phyloP scores from a whole-genome alignment of 2,113 vertebrate species.

The Lathamus discolor region DNA sequence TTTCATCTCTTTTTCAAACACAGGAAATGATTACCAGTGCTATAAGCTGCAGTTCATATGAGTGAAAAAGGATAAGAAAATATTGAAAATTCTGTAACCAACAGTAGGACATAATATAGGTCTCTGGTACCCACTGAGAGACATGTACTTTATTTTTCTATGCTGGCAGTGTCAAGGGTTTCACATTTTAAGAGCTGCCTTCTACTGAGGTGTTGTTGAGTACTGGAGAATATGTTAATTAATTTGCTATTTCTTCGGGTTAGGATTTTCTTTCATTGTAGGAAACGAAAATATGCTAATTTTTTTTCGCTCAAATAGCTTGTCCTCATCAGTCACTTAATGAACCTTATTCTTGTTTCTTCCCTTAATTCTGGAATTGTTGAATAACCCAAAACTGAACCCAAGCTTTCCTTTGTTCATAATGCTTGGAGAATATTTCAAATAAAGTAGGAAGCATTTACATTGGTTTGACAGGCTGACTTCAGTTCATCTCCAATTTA shows the following conservation, averaged over 20 bases:
- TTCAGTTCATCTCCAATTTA: not conserved
- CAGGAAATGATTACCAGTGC: conserved; percentile 87
- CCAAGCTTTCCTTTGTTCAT: not conserved
- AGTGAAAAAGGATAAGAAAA: conserved; percentile 85
- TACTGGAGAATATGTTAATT: conserved; percentile 55
- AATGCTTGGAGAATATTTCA: not conserved
- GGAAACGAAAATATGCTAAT: conserved; percentile 13
- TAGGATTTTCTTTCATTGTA: conserved; percentile 32
- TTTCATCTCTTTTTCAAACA: conserved; percentile 95
- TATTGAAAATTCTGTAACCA: conserved; percentile 85
- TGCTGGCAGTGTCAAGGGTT: conserved; percentile 73
- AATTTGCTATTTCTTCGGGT: conserved; percentile 45
- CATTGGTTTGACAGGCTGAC: not conserved
- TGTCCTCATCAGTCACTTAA: not conserved
- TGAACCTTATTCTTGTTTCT: not conserved
- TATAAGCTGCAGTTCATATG: conserved; percentile 84
- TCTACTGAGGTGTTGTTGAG: conserved; percentile 52
- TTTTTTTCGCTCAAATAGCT: not conserved
- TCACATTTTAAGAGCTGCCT: conserved; percentile 67
- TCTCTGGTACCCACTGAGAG: conserved; percentile 73
- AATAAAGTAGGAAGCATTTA: not conserved
- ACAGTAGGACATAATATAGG: conserved; percentile 79
- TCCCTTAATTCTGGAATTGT: not conserved
- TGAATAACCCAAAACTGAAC: not conserved
- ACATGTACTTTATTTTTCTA: conserved; percentile 74